These are phyloP conservation scores for Sesia bembeciformis DNA, from an alignment of 2,888 invertebrate genomes.

Conservation along the genomic window DNA sequence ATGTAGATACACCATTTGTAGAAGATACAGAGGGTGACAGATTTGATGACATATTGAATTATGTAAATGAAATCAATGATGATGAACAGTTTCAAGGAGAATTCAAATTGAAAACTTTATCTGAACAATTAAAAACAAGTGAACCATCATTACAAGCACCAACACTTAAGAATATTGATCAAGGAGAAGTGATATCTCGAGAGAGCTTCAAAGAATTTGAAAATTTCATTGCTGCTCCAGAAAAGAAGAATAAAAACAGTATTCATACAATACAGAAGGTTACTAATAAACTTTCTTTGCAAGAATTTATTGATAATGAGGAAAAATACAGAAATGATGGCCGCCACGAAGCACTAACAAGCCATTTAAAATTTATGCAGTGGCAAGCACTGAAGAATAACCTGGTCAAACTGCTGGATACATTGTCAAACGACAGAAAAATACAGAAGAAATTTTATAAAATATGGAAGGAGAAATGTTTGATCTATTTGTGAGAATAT, in stretches of 20 bases:
- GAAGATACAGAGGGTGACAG: slow-evolving; percentile 30
- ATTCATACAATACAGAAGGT: slow-evolving; percentile 34
- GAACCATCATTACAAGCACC: not conserved
- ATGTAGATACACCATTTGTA: slow-evolving; percentile 22
- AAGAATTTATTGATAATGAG: slow-evolving; percentile 44
- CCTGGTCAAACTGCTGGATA: slow-evolving; percentile 33
- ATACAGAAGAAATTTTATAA: slow-evolving; percentile 47
- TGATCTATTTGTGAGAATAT: slow-evolving; percentile 20
- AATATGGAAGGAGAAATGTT: slow-evolving; percentile 62
- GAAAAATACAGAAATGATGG: slow-evolving; percentile 41
- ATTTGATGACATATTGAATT: slow-evolving; percentile 44
- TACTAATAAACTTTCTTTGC: slow-evolving; percentile 31
- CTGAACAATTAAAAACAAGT: slow-evolving; percentile 1
- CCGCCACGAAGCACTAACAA: slow-evolving; percentile 37
- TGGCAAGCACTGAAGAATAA: slow-evolving; percentile 67
- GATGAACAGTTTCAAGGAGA: slow-evolving; percentile 12
- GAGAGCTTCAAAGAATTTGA: slow-evolving; percentile 26
- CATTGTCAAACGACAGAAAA: slow-evolving; percentile 36
- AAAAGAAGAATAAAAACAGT: slow-evolving; percentile 7
- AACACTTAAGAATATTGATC: slow-evolving; percentile 19
- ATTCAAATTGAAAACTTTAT: slow-evolving; percentile 4
- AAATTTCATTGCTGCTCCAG: slow-evolving; percentile 9
- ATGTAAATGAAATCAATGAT: slow-evolving; percentile 40
- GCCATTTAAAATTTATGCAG: slow-evolving; percentile 67
- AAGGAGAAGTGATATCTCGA: slow-evolving; percentile 33